phyloP scores from a whole-genome alignment of 2,113 vertebrate species.

The Stegostoma tigrinum region DNA sequence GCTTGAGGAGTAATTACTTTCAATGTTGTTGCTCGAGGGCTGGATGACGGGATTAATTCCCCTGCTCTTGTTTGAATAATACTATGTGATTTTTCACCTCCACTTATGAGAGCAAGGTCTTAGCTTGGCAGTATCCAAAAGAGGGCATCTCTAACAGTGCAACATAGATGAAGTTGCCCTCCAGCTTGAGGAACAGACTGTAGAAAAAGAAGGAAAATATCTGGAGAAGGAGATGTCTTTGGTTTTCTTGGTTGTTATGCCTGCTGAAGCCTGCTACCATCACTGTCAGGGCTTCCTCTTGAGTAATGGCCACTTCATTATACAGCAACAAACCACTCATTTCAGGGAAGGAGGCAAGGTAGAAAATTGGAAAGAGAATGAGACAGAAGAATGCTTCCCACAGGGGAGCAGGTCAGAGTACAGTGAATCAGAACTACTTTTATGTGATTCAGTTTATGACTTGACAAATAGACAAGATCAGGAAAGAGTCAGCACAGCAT shows the following conservation, averaged over 20 bases:
- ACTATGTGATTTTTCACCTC: background rate
- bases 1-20: background rate
- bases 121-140: background rate
- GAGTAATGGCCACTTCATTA: background rate
- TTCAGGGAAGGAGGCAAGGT: background rate
- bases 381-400: background rate
- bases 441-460: background rate
- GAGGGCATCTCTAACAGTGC: background rate
- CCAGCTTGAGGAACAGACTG: background rate
- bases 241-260: background rate
- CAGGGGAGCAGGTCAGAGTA: background rate
- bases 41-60: background rate
- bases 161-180: background rate
- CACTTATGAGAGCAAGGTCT: background rate
- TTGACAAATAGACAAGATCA: background rate
- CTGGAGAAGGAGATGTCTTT: background rate
- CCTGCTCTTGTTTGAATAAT: background rate
- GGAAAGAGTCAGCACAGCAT: background rate
- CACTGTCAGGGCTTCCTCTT: background rate
- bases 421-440: background rate
- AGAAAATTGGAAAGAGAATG: background rate
- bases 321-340: background rate
- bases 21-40: background rate
- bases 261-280: background rate
- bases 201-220: background rate